Base-by-base conservation (phyloP, 1,140 invertebrate genomes). In the Halyomorpha halys region DNA sequence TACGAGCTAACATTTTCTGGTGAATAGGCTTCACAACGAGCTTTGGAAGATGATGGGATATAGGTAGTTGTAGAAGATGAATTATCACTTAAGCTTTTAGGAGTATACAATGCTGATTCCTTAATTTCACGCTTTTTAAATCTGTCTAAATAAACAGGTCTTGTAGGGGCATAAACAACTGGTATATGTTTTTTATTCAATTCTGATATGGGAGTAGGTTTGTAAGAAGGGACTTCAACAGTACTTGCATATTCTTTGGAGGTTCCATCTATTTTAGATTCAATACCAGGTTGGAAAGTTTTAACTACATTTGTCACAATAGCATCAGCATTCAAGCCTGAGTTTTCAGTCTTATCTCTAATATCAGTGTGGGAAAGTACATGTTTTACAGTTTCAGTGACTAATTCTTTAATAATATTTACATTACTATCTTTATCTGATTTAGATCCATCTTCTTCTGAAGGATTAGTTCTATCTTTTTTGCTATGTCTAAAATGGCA, bases 201-300 rank as follows among this genome's bases (percentile, higher is more conserved):
- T 71, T 82, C 78, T 15, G 76, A 74, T 67, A 83, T 82, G 0
- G 82, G 82, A 0, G 83, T 84, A 15, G 82, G 83, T 71, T 82
- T 83, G 68, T 84, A 84, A 44, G 49, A 54, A 39, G 62, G 62
- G 11, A 56, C 45, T 34, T 53, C 62, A n/a, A 21, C 23, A 59
- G 39, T 15, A 21, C 5, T 19, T 2, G 60, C 44, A 34, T 25
- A 44, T 5, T 25, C 49, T n/a, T 25, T 61, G 23, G 60, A 1
- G 56, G 18, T 9, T 19, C 23, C 62, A 25, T 63, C 25, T 2
- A 18, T 44, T 39, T n/a, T 44, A 44, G 25, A 18, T 44, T 44
- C 59, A 44, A 60, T 18, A 15, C 13, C 18, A 21, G 59, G 30
- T 16, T 60, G n/a, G 15, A 60, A 21, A 3, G 30, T 21, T 19